Evolutionary conservation across 1,140 invertebrate genomes (phyloP).

Genomic region (Apolygus lucorum): DNA sequence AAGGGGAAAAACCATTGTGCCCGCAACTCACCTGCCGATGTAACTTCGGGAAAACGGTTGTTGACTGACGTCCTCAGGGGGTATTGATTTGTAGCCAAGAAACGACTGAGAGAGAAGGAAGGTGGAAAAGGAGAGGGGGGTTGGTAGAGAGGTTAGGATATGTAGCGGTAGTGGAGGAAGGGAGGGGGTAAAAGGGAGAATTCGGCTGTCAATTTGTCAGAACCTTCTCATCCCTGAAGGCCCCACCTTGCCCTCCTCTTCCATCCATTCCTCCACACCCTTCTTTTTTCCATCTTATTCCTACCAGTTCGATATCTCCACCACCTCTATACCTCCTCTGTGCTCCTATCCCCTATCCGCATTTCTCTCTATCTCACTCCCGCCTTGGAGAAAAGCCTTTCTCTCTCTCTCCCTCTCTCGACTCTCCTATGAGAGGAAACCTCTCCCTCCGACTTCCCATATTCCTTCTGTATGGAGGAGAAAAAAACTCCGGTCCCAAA

Average conservation of each 20-base stretch:
- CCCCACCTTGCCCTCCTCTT: not conserved
- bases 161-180: not conserved
- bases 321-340: not conserved
- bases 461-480: slow-evolving; percentile 9
- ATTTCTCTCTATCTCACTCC: not conserved
- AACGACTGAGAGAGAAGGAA: not conserved
- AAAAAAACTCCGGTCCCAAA: not conserved
- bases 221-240: not conserved
- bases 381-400: not conserved
- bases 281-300: slow-evolving; percentile 3
- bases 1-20: too few relatives aligned
- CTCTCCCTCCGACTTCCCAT: not conserved
- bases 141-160: not conserved
- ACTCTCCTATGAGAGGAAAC: not conserved
- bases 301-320: slow-evolving; percentile 11
- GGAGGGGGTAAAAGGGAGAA: slow-evolving; percentile 4
- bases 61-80: slow-evolving; percentile 7
- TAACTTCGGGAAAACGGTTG: not conserved
- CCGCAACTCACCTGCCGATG: too few relatives aligned
- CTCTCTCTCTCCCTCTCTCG: not conserved
- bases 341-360: not conserved
- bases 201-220: slow-evolving; percentile 16
- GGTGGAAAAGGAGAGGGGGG: not conserved
- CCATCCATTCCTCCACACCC: not conserved
- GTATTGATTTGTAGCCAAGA: slow-evolving; percentile 1